Conservation (phyloP, 2,888 invertebrate genomes). For the Linhomoeus sp. region DNA sequence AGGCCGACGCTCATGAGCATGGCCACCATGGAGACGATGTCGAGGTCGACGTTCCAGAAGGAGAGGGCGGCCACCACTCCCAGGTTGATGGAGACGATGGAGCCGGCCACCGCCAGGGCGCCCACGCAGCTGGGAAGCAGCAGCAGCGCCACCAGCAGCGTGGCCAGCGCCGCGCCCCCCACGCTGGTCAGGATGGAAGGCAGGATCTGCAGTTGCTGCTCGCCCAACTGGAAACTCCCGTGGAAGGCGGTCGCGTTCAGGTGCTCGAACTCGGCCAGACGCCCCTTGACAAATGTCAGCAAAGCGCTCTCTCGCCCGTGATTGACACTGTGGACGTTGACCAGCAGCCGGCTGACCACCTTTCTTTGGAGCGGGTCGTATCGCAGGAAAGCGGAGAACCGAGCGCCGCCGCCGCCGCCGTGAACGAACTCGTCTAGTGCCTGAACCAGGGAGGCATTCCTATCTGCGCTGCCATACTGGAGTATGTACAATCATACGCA, state of each 20-base stretch:
- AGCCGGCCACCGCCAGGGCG: constrained; percentile 75
- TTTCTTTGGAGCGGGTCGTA: not conserved
- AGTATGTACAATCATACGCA: not conserved
- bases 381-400: not conserved
- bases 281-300: not conserved
- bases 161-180: constrained; percentile 62
- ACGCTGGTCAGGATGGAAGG: constrained; percentile 38
- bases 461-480: not conserved
- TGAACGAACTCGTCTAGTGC: not conserved
- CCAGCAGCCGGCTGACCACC: not conserved
- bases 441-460: not conserved
- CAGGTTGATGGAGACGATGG: constrained; percentile 69
- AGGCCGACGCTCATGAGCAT: constrained; percentile 86
- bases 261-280: not conserved
- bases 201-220: constrained; percentile 1
- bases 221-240: constrained; percentile 4
- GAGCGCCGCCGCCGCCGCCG: not conserved
- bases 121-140: constrained; percentile 73
- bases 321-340: not conserved
- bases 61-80: constrained; percentile 86
- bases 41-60: constrained; percentile 65
- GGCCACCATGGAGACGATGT: constrained; percentile 68
- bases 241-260: constrained; percentile 2
- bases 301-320: not conserved
- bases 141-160: constrained; percentile 76